Conservation (phyloP, 2,888 invertebrate genomes). For the Choreutis nemorana region DNA sequence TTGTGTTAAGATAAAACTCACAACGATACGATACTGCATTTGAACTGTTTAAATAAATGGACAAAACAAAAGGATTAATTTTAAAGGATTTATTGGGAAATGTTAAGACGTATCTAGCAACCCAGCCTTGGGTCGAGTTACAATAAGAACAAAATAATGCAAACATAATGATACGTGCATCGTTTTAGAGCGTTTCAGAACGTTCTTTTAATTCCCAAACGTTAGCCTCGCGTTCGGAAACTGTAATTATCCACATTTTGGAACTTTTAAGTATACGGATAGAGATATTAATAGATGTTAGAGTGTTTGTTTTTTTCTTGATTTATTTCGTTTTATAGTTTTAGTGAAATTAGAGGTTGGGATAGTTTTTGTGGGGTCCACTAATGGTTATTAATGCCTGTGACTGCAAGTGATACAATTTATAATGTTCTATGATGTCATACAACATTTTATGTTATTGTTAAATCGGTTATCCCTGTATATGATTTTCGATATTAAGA, state of each 20-base stretch:
- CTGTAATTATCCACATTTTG: constrained; percentile 57
- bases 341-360: constrained; percentile 51
- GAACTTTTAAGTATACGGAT: constrained; percentile 59
- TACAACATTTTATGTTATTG: too few relatives aligned
- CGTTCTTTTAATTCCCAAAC: constrained; percentile 59
- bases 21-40: too few relatives aligned
- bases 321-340: constrained; percentile 57
- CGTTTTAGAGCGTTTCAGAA: constrained; percentile 29
- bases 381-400: constrained; percentile 54
- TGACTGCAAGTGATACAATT: too few relatives aligned
- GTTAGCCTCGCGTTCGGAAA: constrained; percentile 37
- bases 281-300: constrained; percentile 60
- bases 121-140: constrained; percentile 9
- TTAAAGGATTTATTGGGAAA: too few relatives aligned
- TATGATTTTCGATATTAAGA: too few relatives aligned
- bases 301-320: constrained; percentile 57
- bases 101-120: too few relatives aligned
- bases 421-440: too few relatives aligned
- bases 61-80: too few relatives aligned
- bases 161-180: constrained; percentile 59
- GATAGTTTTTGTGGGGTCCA: constrained; percentile 38
- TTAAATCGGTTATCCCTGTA: too few relatives aligned
- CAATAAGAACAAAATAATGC: constrained; percentile 56
- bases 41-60: too few relatives aligned
- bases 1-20: too few relatives aligned